These are phyloP conservation scores for Phrynocephalus versicolor DNA, from an alignment of 2,113 vertebrate species.

Conservation along the genomic window DNA sequence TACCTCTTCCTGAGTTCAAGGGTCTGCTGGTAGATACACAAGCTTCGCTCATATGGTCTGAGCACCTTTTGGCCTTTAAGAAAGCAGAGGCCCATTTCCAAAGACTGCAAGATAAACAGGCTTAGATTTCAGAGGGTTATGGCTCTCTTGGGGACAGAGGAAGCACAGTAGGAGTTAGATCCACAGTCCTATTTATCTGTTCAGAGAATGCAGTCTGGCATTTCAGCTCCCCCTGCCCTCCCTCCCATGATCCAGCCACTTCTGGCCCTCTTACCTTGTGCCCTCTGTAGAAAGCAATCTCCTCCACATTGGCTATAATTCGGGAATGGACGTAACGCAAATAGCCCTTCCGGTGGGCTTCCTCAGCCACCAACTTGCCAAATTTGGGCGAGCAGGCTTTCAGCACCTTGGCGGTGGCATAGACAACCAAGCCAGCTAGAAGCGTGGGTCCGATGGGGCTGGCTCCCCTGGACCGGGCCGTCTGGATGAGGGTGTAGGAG, in stretches of 20 bases:
- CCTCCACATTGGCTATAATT: conserved; percentile 96
- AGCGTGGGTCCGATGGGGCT: conserved; percentile 90
- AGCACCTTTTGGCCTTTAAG: not conserved
- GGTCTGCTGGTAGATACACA: not conserved
- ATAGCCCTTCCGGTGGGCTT: conserved; percentile 93
- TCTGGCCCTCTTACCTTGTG: conserved; percentile 86
- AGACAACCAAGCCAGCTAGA: conserved; percentile 92
- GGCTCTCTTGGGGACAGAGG: not conserved
- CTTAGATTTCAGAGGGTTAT: conserved; percentile 40
- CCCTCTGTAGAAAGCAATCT: conserved; percentile 97
- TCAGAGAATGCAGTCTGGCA: not conserved
- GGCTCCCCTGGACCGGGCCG: conserved; percentile 87
- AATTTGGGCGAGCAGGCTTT: conserved; percentile 94
- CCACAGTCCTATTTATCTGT: not conserved
- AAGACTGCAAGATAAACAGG: conserved; percentile 33
- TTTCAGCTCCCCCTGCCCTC: too few relatives aligned
- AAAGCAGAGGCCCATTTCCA: not conserved
- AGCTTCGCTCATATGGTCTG: not conserved
- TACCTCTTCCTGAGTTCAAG: not conserved
- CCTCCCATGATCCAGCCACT: not conserved
- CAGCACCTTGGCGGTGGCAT: conserved; percentile 90
- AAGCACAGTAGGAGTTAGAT: not conserved
- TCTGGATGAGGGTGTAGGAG: conserved; percentile 94
- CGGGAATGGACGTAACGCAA: conserved; percentile 95
- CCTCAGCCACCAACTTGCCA: conserved; percentile 95